These are phyloP conservation scores for Limnephilus auricula DNA, from an alignment of 2,888 invertebrate genomes.

Conservation along the genomic window DNA sequence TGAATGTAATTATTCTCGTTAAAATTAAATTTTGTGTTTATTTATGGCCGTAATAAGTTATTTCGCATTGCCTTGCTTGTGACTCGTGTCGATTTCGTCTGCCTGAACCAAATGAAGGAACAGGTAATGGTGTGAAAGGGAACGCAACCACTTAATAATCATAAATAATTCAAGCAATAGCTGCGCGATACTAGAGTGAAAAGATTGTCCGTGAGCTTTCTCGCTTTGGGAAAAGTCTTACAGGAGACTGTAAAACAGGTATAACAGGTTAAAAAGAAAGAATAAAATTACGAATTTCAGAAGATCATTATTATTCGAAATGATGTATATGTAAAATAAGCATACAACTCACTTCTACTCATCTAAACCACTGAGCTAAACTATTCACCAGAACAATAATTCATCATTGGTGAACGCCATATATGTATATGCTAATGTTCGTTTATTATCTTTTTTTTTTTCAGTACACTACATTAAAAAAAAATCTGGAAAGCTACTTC, in stretches of 20 bases:
- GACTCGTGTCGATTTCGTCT: neutral
- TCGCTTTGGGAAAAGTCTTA: neutral
- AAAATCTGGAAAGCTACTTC: conserved; percentile 64
- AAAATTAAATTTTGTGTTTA: neutral
- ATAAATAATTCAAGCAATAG: no score
- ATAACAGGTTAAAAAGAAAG: neutral
- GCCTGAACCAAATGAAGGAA: neutral
- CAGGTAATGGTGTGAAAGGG: no score
- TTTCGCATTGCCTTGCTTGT: neutral
- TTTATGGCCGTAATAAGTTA: neutral
- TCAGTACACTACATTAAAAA: conserved; percentile 52
- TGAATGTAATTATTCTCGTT: no score
- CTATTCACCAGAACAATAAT: neutral
- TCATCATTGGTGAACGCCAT: neutral
- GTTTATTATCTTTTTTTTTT: neutral
- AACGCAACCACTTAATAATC: no score
- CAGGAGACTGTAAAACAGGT: neutral
- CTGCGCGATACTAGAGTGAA: neutral
- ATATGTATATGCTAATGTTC: neutral
- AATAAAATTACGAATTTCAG: neutral
- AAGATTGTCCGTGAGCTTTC: neutral
- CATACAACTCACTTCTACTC: no score
- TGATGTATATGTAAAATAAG: no score
- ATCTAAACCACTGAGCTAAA: neutral
- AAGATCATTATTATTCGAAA: no score